phyloP scores from a whole-genome alignment of 2,797 vertebrate genomes.

The Galaxias olidus region DNA sequence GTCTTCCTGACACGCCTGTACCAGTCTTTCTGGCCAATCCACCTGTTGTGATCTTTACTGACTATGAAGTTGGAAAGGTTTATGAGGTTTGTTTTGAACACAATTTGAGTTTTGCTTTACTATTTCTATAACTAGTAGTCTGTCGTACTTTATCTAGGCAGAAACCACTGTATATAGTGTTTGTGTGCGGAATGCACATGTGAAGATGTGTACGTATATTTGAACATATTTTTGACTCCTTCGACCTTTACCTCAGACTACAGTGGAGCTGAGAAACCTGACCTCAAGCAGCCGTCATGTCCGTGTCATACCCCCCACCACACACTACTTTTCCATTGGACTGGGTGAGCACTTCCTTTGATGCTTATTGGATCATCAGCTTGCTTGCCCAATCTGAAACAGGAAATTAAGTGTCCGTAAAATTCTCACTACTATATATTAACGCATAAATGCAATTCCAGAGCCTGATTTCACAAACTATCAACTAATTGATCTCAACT shows the following conservation, averaged over 20 bases:
- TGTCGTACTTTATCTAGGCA: too few species aligned
- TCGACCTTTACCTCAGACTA: slow-evolving; percentile 69
- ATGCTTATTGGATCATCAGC: slow-evolving; percentile 9
- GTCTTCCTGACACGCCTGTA: slow-evolving; percentile 54
- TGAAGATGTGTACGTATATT: not conserved
- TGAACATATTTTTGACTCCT: not conserved
- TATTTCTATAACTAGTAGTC: too few species aligned
- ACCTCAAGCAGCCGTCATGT: slow-evolving; percentile 82
- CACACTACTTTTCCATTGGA: slow-evolving; percentile 84
- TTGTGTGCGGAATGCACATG: too few species aligned
- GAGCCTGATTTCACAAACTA: too few species aligned
- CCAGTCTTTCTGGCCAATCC: slow-evolving; percentile 87
- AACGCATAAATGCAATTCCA: not conserved
- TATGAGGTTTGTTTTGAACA: slow-evolving; percentile 83
- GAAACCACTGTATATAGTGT: too few species aligned
- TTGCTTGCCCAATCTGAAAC: not conserved
- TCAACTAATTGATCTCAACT: too few species aligned
- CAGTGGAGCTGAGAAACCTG: slow-evolving; percentile 84
- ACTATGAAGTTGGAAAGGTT: slow-evolving; percentile 83
- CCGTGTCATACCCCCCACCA: slow-evolving; percentile 85
- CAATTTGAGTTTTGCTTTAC: too few species aligned
- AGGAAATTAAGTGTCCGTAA: slow-evolving; percentile 7
- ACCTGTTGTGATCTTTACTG: slow-evolving; percentile 78
- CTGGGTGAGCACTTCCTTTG: slow-evolving; percentile 78
- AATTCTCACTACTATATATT: not conserved